These are phyloP conservation scores for Spea multiplicata DNA, from an alignment of 2,113 vertebrate genomes.

Conservation along the genomic window DNA sequence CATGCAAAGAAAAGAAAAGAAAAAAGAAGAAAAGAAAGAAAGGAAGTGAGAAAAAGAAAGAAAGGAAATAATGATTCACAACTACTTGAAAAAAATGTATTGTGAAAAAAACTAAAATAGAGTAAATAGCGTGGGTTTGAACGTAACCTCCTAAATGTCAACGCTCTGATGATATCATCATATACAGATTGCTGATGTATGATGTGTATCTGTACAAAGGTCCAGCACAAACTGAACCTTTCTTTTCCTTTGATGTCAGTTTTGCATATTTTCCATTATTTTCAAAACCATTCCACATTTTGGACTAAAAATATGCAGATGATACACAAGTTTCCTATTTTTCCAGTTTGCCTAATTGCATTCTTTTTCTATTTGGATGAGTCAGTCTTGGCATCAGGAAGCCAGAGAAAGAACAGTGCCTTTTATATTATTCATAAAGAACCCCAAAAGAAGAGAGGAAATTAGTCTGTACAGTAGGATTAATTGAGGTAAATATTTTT, in stretches of 20 bases:
- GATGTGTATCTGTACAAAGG: background rate
- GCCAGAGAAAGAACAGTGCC: slow-evolving; percentile 10
- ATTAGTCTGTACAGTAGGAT: background rate
- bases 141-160: no score
- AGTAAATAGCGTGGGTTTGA: no score
- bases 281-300: slow-evolving; percentile 5
- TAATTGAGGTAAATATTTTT: background rate
- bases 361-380: slow-evolving; percentile 3
- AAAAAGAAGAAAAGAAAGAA: no score
- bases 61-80: no score
- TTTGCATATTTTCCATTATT: background rate
- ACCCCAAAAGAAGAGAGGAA: background rate
- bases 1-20: no score
- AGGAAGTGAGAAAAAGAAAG: no score
- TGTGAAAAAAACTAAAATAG: no score
- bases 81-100: no score
- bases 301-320: slow-evolving; percentile 29
- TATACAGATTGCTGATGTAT: background rate
- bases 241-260: slow-evolving; percentile 4
- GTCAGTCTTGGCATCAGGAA: slow-evolving; percentile 20
- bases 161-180: background rate
- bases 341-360: slow-evolving; percentile 10
- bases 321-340: background rate
- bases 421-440: slow-evolving; percentile 10
- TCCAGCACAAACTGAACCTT: background rate